Conservation (phyloP, 1,140 invertebrate species). For the Theocolax elegans region DNA sequence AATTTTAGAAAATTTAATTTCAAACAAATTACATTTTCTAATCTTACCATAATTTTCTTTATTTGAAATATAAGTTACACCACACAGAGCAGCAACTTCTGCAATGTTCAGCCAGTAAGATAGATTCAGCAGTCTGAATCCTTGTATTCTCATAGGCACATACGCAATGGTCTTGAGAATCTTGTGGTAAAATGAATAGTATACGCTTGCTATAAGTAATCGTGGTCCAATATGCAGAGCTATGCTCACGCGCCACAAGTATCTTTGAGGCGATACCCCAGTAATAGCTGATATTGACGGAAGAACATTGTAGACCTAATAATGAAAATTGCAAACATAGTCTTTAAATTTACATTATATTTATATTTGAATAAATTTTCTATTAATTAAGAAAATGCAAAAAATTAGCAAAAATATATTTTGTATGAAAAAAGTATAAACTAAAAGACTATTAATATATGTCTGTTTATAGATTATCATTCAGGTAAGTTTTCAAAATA, state of each 20-base stretch:
- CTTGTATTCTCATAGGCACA: conserved; percentile 59
- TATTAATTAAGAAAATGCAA: not conserved
- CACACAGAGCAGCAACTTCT: conserved; percentile 84
- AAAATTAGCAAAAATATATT: too few species aligned
- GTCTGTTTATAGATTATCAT: too few species aligned
- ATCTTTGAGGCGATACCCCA: conserved; percentile 89
- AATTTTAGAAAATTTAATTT: conserved; percentile 20
- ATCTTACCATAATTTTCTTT: conserved; percentile 94
- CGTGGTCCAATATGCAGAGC: conserved; percentile 90
- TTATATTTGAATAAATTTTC: not conserved
- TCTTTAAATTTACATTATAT: not conserved
- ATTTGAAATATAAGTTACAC: conserved; percentile 93
- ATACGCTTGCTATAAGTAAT: conserved; percentile 84
- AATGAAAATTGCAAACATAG: conserved; percentile 30
- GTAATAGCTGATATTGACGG: conserved; percentile 93
- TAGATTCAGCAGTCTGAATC: conserved; percentile 74
- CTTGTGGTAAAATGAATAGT: conserved; percentile 83
- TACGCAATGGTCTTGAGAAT: conserved; percentile 73
- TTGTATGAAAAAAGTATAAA: too few species aligned
- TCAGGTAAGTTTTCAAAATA: too few species aligned
- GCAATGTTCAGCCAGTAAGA: conserved; percentile 88
- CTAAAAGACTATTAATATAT: too few species aligned
- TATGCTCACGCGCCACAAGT: conserved; percentile 91
- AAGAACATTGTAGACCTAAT: conserved; percentile 88
- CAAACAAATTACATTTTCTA: not conserved